Evolutionary conservation across 2,797 vertebrate genomes (phyloP).

Genomic region (Nyctalus aviator): DNA sequence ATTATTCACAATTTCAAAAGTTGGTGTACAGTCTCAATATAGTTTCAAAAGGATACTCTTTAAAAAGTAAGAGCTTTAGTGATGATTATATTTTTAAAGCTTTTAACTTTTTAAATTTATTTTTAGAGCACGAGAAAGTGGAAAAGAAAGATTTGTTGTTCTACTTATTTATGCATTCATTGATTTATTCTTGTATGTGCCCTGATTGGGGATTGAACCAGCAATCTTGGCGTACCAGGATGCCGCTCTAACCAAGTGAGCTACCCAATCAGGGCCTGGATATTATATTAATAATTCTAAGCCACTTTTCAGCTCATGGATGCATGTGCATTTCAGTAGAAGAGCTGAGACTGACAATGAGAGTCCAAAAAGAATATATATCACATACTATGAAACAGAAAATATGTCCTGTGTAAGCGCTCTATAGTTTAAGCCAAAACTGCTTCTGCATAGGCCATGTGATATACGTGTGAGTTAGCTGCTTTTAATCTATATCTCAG

Average conservation of each 20-base stretch:
- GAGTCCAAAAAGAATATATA: background rate
- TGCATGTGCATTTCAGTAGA: background rate
- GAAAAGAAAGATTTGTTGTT: background rate
- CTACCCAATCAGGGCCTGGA: background rate
- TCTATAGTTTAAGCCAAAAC: background rate
- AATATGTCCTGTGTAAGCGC: background rate
- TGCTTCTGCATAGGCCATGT: background rate
- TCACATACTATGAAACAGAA: background rate
- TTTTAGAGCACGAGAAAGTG: background rate
- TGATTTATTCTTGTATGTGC: background rate
- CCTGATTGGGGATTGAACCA: background rate
- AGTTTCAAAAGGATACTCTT: background rate
- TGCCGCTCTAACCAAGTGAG: background rate
- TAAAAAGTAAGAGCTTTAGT: background rate
- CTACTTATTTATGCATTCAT: background rate
- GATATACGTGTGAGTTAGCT: fast-evolving
- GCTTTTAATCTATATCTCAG: background rate
- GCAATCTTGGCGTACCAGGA: background rate
- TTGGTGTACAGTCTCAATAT: background rate
- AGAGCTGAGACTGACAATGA: background rate
- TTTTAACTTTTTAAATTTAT: background rate
- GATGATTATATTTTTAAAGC: background rate
- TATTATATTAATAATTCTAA: background rate
- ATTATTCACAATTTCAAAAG: background rate
- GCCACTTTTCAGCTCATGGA: background rate